These are phyloP conservation scores for Zelleria hepariella DNA, from an alignment of 2,888 invertebrate genomes.

Conservation along the genomic window DNA sequence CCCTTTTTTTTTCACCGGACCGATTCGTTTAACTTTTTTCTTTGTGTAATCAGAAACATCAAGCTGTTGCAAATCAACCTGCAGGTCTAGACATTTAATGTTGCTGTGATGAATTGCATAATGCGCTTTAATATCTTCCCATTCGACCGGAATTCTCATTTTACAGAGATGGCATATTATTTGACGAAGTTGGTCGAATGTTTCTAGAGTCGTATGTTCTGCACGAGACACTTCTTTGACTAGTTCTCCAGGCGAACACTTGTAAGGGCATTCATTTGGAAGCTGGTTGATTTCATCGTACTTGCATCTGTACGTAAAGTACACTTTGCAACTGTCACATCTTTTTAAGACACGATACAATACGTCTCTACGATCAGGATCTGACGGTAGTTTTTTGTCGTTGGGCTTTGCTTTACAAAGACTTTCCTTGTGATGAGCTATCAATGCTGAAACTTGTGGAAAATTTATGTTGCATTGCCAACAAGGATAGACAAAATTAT, in stretches of 20 bases:
- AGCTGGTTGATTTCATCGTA: constrained; percentile 37
- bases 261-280: constrained; percentile 49
- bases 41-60: constrained; percentile 11
- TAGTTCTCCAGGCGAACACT: constrained; percentile 27
- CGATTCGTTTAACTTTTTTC: constrained; percentile 6
- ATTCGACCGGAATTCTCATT: constrained; percentile 33
- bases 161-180: constrained; percentile 47
- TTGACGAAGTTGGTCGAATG: not conserved
- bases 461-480: constrained; percentile 41
- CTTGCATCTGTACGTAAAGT: constrained; percentile 45
- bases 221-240: not conserved
- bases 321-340: constrained; percentile 44
- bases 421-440: not conserved
- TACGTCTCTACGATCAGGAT: constrained; percentile 5
- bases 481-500: constrained; percentile 39
- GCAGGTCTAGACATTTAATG: constrained; percentile 41
- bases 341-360: constrained; percentile 43
- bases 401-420: not conserved
- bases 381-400: not conserved
- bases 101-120: constrained; percentile 39
- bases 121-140: constrained; percentile 49
- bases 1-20: constrained; percentile 12
- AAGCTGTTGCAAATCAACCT: not conserved
- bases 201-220: not conserved
- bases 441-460: constrained; percentile 10